phyloP scores from a whole-genome alignment of 2,113 vertebrate genomes.

The Typhlomys cinereus region DNA sequence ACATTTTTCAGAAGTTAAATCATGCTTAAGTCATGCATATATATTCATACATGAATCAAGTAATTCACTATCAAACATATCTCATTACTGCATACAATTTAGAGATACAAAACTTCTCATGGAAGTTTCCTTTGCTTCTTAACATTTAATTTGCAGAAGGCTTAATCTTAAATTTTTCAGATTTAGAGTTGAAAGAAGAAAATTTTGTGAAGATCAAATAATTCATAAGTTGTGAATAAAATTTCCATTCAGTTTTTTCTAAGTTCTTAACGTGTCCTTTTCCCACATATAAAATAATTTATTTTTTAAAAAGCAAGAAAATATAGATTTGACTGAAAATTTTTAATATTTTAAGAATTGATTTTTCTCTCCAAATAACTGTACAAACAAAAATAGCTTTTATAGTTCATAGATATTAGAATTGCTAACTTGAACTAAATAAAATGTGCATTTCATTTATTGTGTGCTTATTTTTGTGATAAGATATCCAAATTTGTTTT shows the following conservation, averaged over 20 bases:
- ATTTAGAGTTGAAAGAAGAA: neutral
- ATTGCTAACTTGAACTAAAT: neutral
- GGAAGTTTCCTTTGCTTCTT: neutral
- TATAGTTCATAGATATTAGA: no score
- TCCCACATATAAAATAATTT: neutral
- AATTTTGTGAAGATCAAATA: neutral
- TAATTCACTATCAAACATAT: conserved; percentile 17
- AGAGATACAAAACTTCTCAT: neutral
- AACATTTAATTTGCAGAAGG: neutral
- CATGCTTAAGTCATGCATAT: neutral
- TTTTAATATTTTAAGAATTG: conserved; percentile 63
- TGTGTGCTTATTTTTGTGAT: neutral
- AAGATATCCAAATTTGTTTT: neutral
- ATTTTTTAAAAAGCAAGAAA: neutral
- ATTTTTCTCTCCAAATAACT: conserved; percentile 65
- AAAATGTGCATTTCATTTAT: neutral
- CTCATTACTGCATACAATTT: neutral
- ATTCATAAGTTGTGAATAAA: neutral
- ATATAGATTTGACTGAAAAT: conserved; percentile 14
- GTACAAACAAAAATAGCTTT: no score
- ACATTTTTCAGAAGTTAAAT: neutral
- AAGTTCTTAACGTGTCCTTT: neutral
- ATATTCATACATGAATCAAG: neutral
- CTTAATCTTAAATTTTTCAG: neutral
- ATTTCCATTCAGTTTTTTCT: neutral